These are phyloP conservation scores for Perodicticus potto DNA, from an alignment of 2,797 vertebrate genomes.

Conservation along the genomic window DNA sequence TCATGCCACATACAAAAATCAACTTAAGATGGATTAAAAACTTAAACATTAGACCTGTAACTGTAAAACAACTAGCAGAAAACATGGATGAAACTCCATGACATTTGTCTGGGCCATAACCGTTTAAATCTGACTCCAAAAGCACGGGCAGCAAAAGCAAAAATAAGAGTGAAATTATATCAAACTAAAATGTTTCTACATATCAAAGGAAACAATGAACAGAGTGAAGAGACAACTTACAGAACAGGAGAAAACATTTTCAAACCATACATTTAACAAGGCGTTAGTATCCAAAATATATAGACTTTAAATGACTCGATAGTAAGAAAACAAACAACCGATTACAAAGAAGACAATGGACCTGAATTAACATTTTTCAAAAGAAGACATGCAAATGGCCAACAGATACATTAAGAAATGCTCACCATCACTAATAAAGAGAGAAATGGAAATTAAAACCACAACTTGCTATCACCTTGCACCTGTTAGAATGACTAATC, in stretches of 20 bases:
- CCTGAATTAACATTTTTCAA: neutral
- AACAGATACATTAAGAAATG: neutral
- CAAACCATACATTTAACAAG: neutral
- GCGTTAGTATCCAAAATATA: neutral
- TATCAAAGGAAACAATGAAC: neutral
- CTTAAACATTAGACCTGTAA: neutral
- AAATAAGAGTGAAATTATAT: neutral
- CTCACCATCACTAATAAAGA: neutral
- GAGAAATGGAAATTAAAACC: neutral
- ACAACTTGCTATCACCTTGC: neutral
- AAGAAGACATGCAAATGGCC: neutral
- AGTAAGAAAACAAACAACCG: neutral
- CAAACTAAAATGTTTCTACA: neutral
- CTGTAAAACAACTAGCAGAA: neutral
- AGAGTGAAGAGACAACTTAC: neutral
- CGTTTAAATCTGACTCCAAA: neutral
- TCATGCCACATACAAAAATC: neutral
- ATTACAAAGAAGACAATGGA: neutral
- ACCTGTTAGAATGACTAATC: neutral
- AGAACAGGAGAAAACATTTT: neutral
- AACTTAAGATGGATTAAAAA: neutral
- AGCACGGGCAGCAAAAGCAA: neutral
- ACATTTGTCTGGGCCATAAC: neutral
- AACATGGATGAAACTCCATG: neutral
- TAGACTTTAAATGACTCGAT: neutral